A percentile compares a stretch with the other conserved stretches of the same genome.
These are phyloP conservation scores for Ophion ellenae DNA, from an alignment of 2,888 invertebrate genomes.

Conservation along the genomic window DNA sequence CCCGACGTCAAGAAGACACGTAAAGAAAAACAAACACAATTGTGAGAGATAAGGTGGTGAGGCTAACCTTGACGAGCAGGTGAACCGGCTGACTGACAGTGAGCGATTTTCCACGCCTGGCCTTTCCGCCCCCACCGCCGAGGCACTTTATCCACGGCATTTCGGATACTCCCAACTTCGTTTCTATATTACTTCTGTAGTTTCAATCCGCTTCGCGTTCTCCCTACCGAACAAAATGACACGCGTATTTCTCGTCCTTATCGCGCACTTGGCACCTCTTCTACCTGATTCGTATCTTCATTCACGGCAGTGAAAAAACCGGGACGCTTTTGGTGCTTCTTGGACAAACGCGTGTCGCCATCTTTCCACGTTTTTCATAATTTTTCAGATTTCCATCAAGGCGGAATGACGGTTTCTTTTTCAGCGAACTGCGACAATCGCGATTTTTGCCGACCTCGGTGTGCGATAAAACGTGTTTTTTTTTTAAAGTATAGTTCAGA, in stretches of 20 bases:
- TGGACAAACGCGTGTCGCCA: conserved; percentile 42
- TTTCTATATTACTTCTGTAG: conserved; percentile 63
- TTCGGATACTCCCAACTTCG: conserved; percentile 59
- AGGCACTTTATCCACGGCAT: conserved; percentile 84
- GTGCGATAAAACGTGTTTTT: too few species aligned
- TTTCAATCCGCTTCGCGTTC: conserved; percentile 50
- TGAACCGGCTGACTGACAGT: conserved; percentile 83
- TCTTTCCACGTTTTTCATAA: conserved; percentile 14
- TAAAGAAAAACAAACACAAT: conserved; percentile 23
- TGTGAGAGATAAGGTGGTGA: conserved; percentile 11
- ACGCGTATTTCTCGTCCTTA: neutral
- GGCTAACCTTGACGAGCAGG: conserved; percentile 82
- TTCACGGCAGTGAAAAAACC: conserved; percentile 44
- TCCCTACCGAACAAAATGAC: conserved; percentile 18
- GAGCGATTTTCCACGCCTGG: conserved; percentile 81
- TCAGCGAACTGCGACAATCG: too few species aligned
- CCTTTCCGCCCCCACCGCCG: conserved; percentile 81
- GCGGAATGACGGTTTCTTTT: neutral
- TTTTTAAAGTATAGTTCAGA: too few species aligned
- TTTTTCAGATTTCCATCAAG: neutral
- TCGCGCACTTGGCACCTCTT: neutral
- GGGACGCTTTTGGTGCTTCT: conserved; percentile 17
- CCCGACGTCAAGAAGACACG: conserved; percentile 3
- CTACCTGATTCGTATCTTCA: neutral
- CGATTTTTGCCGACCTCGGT: too few species aligned